These are phyloP conservation scores for Chlorospingus flavigularis DNA, from an alignment of 2,797 vertebrate species.

Conservation along the genomic window DNA sequence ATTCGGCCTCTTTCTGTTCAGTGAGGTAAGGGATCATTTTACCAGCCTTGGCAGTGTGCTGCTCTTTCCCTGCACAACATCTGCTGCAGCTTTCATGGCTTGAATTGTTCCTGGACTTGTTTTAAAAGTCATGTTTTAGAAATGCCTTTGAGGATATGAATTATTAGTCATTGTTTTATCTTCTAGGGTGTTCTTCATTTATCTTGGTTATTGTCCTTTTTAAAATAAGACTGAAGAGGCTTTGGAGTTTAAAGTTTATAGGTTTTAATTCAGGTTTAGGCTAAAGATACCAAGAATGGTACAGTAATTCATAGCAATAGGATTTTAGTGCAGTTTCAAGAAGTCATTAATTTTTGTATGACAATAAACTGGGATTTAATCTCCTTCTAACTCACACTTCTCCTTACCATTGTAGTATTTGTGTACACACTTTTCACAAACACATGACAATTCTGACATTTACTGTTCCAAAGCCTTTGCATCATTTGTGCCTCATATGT, in stretches of 20 bases:
- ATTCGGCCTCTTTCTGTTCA: neutral
- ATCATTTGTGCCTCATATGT: neutral
- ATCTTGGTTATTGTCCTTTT: neutral
- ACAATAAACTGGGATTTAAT: slow-evolving; percentile 15
- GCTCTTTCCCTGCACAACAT: neutral
- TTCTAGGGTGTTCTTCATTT: neutral
- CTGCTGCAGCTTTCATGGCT: slow-evolving; percentile 19
- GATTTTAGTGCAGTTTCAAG: neutral
- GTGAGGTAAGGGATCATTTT: neutral
- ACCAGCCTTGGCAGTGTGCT: neutral
- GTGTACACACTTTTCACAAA: neutral
- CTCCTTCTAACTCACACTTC: neutral
- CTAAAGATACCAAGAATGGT: neutral
- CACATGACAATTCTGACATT: neutral
- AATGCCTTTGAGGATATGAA: neutral
- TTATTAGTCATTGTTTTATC: neutral
- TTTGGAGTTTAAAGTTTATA: neutral
- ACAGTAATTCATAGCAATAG: neutral
- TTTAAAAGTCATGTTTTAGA: slow-evolving; percentile 24
- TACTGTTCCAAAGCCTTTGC: neutral
- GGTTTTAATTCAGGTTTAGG: neutral
- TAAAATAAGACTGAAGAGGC: neutral
- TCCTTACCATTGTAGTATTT: neutral
- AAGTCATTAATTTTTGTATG: neutral
- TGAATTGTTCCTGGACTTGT: neutral